A percentile compares a stretch with the other conserved stretches of the same genome.
Evolutionary conservation across 2,113 vertebrate species (phyloP).

Genomic region (Labeo rohita): DNA sequence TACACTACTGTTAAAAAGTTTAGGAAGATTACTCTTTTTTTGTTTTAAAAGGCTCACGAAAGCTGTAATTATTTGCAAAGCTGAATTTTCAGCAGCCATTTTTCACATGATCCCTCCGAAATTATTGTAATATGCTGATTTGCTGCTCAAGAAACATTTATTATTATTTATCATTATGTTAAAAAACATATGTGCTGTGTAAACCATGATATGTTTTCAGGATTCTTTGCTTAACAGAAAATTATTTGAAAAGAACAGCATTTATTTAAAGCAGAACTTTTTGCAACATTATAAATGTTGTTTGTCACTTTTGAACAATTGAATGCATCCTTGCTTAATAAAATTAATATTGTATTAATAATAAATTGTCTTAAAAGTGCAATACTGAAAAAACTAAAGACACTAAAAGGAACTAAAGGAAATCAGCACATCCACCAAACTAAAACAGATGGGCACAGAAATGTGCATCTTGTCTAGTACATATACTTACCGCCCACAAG

Average conservation of each 20-base stretch:
- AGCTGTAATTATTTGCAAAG: background rate
- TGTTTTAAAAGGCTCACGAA: background rate
- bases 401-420: background rate
- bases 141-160: background rate
- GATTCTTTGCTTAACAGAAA: background rate
- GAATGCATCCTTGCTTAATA: background rate
- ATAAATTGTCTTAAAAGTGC: no score
- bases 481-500: constrained; percentile 84
- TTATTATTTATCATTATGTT: background rate
- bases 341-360: background rate
- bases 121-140: background rate
- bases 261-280: background rate
- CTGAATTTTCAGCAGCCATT: no score
- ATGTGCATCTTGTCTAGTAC: background rate
- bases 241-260: background rate
- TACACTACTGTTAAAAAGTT: background rate
- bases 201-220: background rate
- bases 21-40: background rate
- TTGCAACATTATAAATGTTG: background rate
- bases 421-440: background rate
- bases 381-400: background rate
- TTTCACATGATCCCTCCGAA: background rate
- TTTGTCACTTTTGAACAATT: background rate
- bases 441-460: constrained; percentile 5
- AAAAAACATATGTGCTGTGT: background rate